Percentiles rank a stretch among this genome's conserved stretches.
phyloP scores from a whole-genome alignment of 1,140 invertebrate species.

The Drosophila punjabiensis region DNA sequence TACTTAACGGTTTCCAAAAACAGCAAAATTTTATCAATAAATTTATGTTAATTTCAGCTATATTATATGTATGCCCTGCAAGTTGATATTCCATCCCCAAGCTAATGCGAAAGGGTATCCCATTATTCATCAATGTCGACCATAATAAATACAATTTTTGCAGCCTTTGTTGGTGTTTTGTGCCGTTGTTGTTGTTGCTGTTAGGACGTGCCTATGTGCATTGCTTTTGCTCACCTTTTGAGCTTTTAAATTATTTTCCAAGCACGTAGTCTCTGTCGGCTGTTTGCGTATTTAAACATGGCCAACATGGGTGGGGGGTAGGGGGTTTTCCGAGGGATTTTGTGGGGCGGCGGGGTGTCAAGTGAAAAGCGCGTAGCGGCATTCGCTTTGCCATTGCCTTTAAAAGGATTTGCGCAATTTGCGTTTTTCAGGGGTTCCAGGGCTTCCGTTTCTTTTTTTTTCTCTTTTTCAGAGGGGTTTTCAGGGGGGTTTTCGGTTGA shows the following conservation, averaged over 20 bases:
- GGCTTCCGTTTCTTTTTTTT: conserved; percentile 21
- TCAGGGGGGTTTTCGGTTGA: conserved; percentile 14
- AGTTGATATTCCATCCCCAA: too few species aligned
- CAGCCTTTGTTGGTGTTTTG: conserved; percentile 31
- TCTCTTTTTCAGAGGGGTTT: conserved; percentile 1
- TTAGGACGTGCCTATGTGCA: conserved; percentile 79
- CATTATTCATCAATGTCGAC: conserved; percentile 30
- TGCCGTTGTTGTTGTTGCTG: conserved; percentile 34
- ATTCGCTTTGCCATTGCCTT: conserved; percentile 62
- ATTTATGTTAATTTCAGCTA: too few species aligned
- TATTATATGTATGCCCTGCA: too few species aligned
- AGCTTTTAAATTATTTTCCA: conserved; percentile 85
- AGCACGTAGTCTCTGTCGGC: conserved; percentile 81
- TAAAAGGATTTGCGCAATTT: conserved; percentile 83
- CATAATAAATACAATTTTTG: conserved; percentile 41
- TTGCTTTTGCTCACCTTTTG: conserved; percentile 83
- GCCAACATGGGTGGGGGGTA: conserved; percentile 12
- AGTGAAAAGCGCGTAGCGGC: conserved; percentile 62
- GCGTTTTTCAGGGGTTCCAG: conserved; percentile 42
- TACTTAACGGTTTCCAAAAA: not conserved
- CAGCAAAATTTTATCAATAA: too few species aligned
- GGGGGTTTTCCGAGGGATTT: not conserved
- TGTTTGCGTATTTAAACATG: conserved; percentile 84
- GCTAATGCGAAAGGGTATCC: conserved; percentile 25
- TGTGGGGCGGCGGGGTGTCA: conserved; percentile 8